Conservation (phyloP, 2,797 vertebrate genomes). For the Thunnus albacares region DNA sequence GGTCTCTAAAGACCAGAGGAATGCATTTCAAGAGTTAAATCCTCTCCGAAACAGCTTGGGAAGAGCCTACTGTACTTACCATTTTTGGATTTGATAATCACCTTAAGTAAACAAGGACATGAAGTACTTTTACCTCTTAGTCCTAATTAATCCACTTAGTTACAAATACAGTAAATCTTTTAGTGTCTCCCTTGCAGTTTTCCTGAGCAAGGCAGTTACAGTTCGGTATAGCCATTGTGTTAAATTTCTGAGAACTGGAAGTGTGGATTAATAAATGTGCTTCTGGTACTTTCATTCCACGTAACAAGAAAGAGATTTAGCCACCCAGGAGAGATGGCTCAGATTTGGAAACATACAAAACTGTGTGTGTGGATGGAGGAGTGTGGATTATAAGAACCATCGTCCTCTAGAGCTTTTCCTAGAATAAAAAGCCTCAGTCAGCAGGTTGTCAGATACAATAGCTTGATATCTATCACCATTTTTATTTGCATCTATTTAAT, state of each 20-base stretch:
- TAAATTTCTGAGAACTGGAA: conserved; percentile 10
- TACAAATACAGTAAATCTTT: conserved; percentile 7
- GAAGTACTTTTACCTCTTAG: conserved; percentile 24
- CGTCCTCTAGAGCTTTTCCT: conserved; percentile 2
- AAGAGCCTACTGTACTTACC: not conserved
- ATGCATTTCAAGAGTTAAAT: too few relatives aligned
- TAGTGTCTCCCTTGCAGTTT: not conserved
- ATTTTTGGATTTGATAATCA: conserved; percentile 24
- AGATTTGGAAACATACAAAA: conserved; percentile 29
- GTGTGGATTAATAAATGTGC: conserved; percentile 27
- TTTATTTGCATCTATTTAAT: conserved; percentile 23
- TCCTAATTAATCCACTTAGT: conserved; percentile 34
- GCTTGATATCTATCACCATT: not conserved
- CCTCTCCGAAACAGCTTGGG: not conserved
- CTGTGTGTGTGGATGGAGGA: not conserved
- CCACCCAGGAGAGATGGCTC: conserved; percentile 15
- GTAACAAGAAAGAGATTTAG: conserved; percentile 44
- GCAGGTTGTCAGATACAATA: conserved; percentile 39
- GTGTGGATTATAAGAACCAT: conserved; percentile 11
- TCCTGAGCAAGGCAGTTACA: not conserved
- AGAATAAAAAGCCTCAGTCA: conserved; percentile 43
- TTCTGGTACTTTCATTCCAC: conserved; percentile 7
- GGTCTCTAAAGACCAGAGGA: too few relatives aligned
- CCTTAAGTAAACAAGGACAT: conserved; percentile 10
- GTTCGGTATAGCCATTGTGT: not conserved